Evolutionary conservation across 2,797 vertebrate species (phyloP), one percentile per base, ranked within the genome.

Genomic region (Decapterus maruadsi): DNA sequence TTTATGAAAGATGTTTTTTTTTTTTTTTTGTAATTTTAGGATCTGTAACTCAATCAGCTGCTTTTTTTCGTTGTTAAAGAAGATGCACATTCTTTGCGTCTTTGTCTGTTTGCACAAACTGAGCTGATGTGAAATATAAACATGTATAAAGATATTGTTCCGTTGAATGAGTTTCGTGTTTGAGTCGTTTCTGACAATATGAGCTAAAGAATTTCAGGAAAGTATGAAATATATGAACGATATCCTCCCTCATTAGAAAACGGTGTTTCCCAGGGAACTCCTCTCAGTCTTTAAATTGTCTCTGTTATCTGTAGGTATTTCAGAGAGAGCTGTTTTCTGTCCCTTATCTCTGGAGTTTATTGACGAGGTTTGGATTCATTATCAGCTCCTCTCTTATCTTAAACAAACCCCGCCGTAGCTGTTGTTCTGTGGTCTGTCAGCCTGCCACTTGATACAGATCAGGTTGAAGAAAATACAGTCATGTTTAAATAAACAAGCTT

Each of bases 371-470:
- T 20, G 62, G 78, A 84, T 86, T 90, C 91, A 92, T 90, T 89
- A 92, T 91, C 87, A 90, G 89, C 76, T 86, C 69, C 84, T 87
- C 46, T 83, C 88, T 93, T 95, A 93, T 95, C 94, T 95, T 85
- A 79, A 81, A 92, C 87, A 92, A 92, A 93, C 92, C 89, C 83
- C 68, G 83, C 83, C 68, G 83, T 72, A 68, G 53, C 73, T 78
- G 75, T 66, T 65, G 77, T 14, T 72, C 65, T 80, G 81, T 78
- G 70, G 64, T 72, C 61, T 54, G 75, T 74, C 12, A 0, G 14
- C 34, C 48, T 29, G 17, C 34, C 34, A 26, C 55, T 61, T 72
- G 66, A 46, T 36, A 0, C 43, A 64, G 34, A 12, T 59, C 38
- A 20, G 53, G 55, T 67, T 42, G 1, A 53, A 16, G 51, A 17